Evolutionary conservation across 64 coral and sea anemone species (phyloP).

Genomic region (Montipora foliosa): DNA sequence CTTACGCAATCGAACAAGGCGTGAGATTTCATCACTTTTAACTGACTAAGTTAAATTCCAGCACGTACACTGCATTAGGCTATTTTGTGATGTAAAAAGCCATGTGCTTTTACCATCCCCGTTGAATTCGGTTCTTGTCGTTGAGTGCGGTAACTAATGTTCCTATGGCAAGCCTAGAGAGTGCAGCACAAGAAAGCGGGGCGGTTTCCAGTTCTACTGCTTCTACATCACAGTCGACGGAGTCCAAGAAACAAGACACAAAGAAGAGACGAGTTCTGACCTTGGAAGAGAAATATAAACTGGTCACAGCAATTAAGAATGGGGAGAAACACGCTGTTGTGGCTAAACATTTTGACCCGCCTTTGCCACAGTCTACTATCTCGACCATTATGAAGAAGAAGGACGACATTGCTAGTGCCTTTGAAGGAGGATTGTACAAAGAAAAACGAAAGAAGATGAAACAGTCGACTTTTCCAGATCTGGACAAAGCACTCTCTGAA

Average conservation of each 20-base stretch:
- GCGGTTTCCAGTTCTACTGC: no score
- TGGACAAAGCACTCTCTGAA: constrained; percentile 64
- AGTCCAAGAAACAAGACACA: neutral
- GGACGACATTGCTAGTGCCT: constrained; percentile 24
- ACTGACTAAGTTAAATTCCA: no score
- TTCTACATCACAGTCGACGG: no score
- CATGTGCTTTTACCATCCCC: no score
- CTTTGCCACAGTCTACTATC: constrained; percentile 52
- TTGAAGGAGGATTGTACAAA: constrained; percentile 39
- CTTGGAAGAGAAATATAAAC: constrained; percentile 24
- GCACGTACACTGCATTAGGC: no score
- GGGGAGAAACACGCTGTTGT: constrained; percentile 14
- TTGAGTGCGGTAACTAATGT: no score
- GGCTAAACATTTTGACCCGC: constrained; percentile 52
- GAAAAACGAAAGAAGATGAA: constrained; percentile 69
- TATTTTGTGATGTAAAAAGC: no score
- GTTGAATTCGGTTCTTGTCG: no score
- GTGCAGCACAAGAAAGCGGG: constrained; percentile 1
- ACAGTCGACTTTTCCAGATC: constrained; percentile 59
- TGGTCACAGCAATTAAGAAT: constrained; percentile 6
- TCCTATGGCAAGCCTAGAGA: no score
- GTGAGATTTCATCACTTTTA: no score
- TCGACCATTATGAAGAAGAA: constrained; percentile 24
- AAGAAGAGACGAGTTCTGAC: constrained; percentile 17
- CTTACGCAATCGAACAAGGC: no score